Conservation (phyloP, 2,113 vertebrate species). For the Grallaria varia region DNA sequence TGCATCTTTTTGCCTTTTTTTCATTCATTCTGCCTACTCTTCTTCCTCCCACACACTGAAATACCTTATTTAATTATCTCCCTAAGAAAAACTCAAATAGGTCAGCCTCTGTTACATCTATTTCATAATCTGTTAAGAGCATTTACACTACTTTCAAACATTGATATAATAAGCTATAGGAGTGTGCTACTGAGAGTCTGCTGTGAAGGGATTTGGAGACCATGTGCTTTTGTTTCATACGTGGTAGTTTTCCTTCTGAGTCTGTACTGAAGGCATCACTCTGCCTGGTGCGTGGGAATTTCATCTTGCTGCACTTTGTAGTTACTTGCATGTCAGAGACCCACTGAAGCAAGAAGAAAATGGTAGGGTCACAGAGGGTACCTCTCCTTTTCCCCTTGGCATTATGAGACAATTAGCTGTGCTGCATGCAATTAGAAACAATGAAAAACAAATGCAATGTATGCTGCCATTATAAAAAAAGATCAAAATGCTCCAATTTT, state of each 20-base stretch:
- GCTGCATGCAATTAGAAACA: conserved; percentile 9
- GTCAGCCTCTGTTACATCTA: not conserved
- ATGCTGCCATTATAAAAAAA: not conserved
- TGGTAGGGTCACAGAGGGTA: not conserved
- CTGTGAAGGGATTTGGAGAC: not conserved
- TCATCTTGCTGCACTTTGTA: not conserved
- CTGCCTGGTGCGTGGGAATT: not conserved
- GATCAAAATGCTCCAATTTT: not conserved
- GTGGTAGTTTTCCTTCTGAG: not conserved
- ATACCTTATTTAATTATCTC: not conserved
- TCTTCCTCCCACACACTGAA: not conserved
- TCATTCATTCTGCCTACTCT: not conserved
- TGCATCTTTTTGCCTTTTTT: not conserved
- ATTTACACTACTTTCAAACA: not conserved
- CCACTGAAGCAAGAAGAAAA: not conserved
- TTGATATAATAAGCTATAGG: not conserved
- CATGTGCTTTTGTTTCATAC: not conserved
- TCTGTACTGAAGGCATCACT: not conserved
- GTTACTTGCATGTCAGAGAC: conserved; percentile 29
- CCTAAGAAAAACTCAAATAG: not conserved
- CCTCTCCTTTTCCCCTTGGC: not conserved
- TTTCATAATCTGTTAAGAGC: not conserved
- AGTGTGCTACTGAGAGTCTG: not conserved
- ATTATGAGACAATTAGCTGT: conserved; percentile 22
- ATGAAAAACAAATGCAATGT: conserved; percentile 6